Conservation (phyloP, 1,140 invertebrate species). For the Portunus trituberculatus region DNA sequence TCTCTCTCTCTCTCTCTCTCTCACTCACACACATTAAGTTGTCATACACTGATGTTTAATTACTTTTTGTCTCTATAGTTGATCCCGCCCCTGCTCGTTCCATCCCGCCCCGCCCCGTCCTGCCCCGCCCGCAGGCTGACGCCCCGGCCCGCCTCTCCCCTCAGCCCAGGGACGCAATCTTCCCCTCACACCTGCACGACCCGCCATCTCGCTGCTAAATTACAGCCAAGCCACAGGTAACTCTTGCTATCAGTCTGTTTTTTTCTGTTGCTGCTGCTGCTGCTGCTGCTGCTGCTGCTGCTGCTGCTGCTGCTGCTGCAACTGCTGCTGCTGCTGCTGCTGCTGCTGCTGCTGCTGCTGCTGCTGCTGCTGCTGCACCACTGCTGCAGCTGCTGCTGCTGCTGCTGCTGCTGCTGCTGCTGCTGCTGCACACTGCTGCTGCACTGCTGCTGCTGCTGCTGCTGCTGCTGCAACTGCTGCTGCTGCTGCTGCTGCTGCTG, state of each 20-base stretch:
- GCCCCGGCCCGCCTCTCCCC: neutral
- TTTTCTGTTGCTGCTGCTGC: no score
- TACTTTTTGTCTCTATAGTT: neutral
- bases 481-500: neutral
- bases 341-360: neutral
- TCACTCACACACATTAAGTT: neutral
- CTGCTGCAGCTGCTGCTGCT: neutral
- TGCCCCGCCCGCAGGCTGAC: neutral
- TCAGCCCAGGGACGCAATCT: neutral
- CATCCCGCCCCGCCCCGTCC: neutral
- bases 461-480: neutral
- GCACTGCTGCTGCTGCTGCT: constrained; percentile 28
- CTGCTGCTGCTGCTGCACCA: neutral
- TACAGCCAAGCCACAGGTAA: neutral
- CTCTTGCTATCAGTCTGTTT: neutral
- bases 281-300: no score
- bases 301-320: neutral
- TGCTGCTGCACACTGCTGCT: neutral
- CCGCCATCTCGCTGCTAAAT: neutral
- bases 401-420: constrained; percentile 2
- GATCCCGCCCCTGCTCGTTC: neutral
- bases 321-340: neutral
- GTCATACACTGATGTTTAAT: neutral
- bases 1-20: constrained; percentile 5
- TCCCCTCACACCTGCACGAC: neutral